phyloP scores from a whole-genome alignment of 2,888 invertebrate species.

The Phalera bucephala region DNA sequence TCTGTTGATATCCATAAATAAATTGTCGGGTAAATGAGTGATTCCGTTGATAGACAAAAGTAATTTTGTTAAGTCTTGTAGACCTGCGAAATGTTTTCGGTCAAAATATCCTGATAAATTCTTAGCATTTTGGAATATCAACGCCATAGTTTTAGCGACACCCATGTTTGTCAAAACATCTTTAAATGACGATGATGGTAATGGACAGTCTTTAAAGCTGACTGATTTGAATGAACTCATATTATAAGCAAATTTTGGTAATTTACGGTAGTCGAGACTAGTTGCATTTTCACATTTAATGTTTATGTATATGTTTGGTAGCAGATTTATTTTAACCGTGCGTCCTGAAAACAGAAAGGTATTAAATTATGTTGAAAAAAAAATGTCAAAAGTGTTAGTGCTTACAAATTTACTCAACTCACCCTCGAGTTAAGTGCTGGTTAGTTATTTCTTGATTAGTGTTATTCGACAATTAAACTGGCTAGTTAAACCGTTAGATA shows the following conservation, averaged over 20 bases:
- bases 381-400: too few relatives aligned
- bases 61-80: conserved; percentile 80
- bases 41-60: conserved; percentile 85
- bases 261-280: conserved; percentile 64
- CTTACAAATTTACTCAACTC: too few relatives aligned
- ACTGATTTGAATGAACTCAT: conserved; percentile 69
- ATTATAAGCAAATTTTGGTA: conserved; percentile 74
- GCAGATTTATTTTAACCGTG: conserved; percentile 64
- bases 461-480: too few relatives aligned
- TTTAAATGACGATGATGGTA: conserved; percentile 76
- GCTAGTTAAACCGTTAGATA: too few relatives aligned
- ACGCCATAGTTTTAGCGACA: conserved; percentile 73
- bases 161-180: conserved; percentile 73
- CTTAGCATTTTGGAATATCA: conserved; percentile 80
- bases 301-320: conserved; percentile 69
- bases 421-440: too few relatives aligned
- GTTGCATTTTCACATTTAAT: conserved; percentile 70
- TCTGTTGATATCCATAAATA: conserved; percentile 83
- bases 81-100: conserved; percentile 82
- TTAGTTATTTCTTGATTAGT: too few relatives aligned
- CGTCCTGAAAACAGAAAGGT: conserved; percentile 66
- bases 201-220: conserved; percentile 79
- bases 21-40: conserved; percentile 82
- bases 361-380: conserved; percentile 11
- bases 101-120: conserved; percentile 82